Evolutionary conservation across 2,797 vertebrate genomes (phyloP).

Genomic region (Novumbra hubbsi): DNA sequence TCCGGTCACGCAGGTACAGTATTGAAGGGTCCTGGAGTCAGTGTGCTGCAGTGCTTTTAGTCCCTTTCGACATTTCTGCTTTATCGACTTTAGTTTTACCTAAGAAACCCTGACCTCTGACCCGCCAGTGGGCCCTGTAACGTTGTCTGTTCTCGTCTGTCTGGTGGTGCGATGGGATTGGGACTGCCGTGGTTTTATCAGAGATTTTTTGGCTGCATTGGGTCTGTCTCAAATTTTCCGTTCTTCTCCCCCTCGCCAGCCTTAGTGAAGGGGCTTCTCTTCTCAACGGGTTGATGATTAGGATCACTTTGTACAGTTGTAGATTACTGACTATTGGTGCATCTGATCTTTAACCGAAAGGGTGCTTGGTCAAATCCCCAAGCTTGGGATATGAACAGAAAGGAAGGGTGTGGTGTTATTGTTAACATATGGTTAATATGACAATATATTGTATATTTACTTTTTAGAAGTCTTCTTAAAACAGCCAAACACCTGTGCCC

Average conservation of each 20-base stretch:
- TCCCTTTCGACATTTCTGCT: conserved; percentile 20
- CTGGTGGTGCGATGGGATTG: conserved; percentile 64
- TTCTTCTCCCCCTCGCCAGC: background rate
- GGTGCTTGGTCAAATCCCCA: too few species aligned
- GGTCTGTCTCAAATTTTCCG: conserved; percentile 4
- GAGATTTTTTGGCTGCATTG: conserved; percentile 4
- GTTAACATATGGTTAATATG: background rate
- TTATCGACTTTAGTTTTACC: conserved; percentile 20
- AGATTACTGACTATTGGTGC: background rate
- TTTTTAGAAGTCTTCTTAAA: conserved; percentile 23
- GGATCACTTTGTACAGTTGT: background rate
- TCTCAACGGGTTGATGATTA: background rate
- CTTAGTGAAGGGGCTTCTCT: background rate
- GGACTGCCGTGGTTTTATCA: conserved; percentile 69
- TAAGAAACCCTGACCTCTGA: conserved; percentile 18
- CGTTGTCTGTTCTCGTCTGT: conserved; percentile 56
- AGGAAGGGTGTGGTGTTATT: background rate
- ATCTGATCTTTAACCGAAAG: too few species aligned
- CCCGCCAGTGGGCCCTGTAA: conserved; percentile 53
- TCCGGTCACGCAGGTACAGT: conserved; percentile 85
- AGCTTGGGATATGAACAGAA: too few species aligned
- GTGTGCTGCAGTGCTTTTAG: conserved; percentile 50
- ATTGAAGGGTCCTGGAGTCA: conserved; percentile 74
- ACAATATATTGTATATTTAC: conserved; percentile 13
- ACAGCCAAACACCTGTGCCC: too few species aligned